Conservation (phyloP, 2,113 vertebrate species). For the Sander lucioperca region DNA sequence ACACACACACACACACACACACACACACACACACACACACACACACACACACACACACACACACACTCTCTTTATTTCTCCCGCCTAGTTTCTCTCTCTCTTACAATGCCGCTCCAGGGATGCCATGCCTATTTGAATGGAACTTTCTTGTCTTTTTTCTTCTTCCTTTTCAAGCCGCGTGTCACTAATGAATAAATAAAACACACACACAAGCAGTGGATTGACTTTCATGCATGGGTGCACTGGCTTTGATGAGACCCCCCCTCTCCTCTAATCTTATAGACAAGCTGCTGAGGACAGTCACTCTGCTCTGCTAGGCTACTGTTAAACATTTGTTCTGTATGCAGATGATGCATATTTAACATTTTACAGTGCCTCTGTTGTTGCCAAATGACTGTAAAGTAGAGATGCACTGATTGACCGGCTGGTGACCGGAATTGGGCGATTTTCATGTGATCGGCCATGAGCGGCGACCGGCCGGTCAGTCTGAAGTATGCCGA, state of each 20-base stretch:
- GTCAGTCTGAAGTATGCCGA: too few species aligned
- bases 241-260: conserved; percentile 78
- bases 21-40: conserved; percentile 24
- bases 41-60: conserved; percentile 37
- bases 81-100: conserved; percentile 49
- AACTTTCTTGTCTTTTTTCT: conserved; percentile 76
- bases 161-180: conserved; percentile 76
- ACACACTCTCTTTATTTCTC: conserved; percentile 20
- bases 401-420: not conserved
- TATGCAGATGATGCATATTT: conserved; percentile 61
- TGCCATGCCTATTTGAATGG: conserved; percentile 84
- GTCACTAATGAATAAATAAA: conserved; percentile 88
- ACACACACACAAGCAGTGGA: conserved; percentile 82
- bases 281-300: conserved; percentile 75
- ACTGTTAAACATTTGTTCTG: conserved; percentile 63
- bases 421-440: too few species aligned
- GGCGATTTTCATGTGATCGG: too few species aligned
- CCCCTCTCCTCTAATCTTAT: conserved; percentile 46
- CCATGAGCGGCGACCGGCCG: too few species aligned
- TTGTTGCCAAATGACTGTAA: conserved; percentile 42
- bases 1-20: conserved; percentile 34
- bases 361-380: conserved; percentile 23
- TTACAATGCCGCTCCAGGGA: conserved; percentile 76
- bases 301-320: conserved; percentile 57
- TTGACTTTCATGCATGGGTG: conserved; percentile 84